Base-by-base conservation (phyloP, 1,140 invertebrate genomes). In the Acromyrmex echinatior region DNA sequence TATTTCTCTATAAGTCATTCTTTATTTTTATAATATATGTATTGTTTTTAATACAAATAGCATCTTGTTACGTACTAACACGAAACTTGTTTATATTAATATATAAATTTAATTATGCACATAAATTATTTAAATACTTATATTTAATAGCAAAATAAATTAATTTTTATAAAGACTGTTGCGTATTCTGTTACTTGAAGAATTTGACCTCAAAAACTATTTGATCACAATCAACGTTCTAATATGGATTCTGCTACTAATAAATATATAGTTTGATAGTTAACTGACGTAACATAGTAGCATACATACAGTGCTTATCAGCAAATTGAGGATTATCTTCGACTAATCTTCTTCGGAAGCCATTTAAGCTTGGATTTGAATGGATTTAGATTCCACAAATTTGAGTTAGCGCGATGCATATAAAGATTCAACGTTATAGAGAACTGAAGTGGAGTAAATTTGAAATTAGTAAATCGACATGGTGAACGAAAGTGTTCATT, bases 341-440 rank as follows among this genome's bases (percentile, higher is more conserved):
- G 86, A 92, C 90, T 95, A 86, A 95, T 92, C 93, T 74, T 86
- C n/a, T 1, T 68, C n/a, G 68, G 94, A 95, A 95, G 94, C 95
- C 94, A 87, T 78, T 86, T 68, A 90, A 92, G 88, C 5, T 92
- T 92, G 93, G 56, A 73, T 73, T 73, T 51, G 25, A 4, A 39
- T 25, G 66, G 89, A 91, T 92, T 91, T 86, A 62, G 88, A 65
- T 91, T 89, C 80, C 74, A 60, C 51, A 21, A 53, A 77, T 90
- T 88, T 58, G 53, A 86, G 12, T 63, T 60, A 80, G 60, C 25
- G 56, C 21, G 39, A 39, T 25, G 9, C 63, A 77, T 92, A 92
- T 92, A 92, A 89, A 90, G 70, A 51, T 28, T 7, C 56, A 39
- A 39, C 51, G 3, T 31, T 35, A 18, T 53, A 56, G 49, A 66